Conservation (phyloP, 2,888 invertebrate species). For the Mesorhabditis spiculigera region DNA sequence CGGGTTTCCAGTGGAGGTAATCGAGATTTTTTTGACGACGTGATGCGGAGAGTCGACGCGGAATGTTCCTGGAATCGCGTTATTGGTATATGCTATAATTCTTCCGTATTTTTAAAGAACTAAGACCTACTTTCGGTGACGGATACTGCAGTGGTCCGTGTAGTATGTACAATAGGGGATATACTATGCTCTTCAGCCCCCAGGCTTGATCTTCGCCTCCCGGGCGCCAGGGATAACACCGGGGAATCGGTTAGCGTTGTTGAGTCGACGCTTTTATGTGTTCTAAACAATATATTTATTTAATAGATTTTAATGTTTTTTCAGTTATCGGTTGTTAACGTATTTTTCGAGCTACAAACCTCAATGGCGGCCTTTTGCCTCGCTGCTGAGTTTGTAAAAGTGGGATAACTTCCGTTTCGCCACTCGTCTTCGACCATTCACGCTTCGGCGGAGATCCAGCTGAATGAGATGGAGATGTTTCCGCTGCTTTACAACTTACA, state of each 20-base stretch:
- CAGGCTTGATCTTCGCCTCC: neutral
- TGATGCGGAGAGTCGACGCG: constrained; percentile 5
- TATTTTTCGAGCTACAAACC: too few relatives aligned
- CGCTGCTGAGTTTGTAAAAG: neutral
- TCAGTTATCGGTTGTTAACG: too few relatives aligned
- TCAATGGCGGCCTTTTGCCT: neutral
- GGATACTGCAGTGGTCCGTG: too few relatives aligned
- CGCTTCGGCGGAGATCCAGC: constrained; percentile 5
- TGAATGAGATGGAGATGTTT: neutral
- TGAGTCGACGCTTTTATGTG: neutral
- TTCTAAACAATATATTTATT: too few relatives aligned
- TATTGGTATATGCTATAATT: too few relatives aligned
- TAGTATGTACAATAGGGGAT: neutral
- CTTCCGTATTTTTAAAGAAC: neutral
- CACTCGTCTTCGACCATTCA: constrained; percentile 5
- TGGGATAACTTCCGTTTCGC: neutral
- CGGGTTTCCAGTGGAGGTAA: neutral
- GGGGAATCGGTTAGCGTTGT: neutral
- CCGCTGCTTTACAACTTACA: neutral
- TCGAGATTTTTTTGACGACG: constrained; percentile 4
- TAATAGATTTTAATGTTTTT: too few relatives aligned
- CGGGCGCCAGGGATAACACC: neutral
- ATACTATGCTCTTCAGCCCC: neutral
- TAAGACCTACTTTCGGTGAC: neutral
- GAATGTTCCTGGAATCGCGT: neutral